Base-by-base conservation (phyloP, 2,113 vertebrate genomes). In the Rhinoderma darwinii region DNA sequence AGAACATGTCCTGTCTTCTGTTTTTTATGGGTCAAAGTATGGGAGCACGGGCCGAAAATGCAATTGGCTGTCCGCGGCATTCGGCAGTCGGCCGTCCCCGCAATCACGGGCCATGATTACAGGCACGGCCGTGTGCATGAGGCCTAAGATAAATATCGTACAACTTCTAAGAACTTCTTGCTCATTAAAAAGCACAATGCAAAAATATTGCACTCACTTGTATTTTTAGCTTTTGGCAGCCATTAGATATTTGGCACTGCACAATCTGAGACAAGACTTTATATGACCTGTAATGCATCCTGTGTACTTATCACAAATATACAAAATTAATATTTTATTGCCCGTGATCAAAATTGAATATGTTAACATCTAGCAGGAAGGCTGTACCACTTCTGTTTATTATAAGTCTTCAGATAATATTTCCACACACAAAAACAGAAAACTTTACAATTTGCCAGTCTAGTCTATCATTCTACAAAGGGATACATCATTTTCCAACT, bases 401-500 rank as follows among this genome's bases (percentile, higher is more conserved):
- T 41, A 72, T 18, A 50, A 78, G 76, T 54, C 47, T 54, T 35
- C 47, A 78, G 30, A 78, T 22, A 77, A 15, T 50, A 77, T 18
- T 54, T 54, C 68, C 68, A 22, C 68, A 25, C 32, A 77, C 30
- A 30, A 78, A 54, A 75, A 78, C 35, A 22, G 18, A 78, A 78
- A 22, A 56, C 17, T 12, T 54, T 47, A 78, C 17, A 73, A 14
- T 72, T 74, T n/a, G 8, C 44, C 44, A 54, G 63, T 44, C 68
- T 74, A 25, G 47, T 27, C 50, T 50, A 35, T 56, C 22, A 54
- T 41, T 50, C 32, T 84, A 50, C 41, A 56, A 83, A 83, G 66
- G 44, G 41, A 35, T 27, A 59, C 50, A 84, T 84, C 56, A 73
- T 30, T 56, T 84, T 84, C 44, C 4, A 32, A 39, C 43, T 47